Conservation (phyloP, 2,797 vertebrate genomes). For the Cheirogaleus major region DNA sequence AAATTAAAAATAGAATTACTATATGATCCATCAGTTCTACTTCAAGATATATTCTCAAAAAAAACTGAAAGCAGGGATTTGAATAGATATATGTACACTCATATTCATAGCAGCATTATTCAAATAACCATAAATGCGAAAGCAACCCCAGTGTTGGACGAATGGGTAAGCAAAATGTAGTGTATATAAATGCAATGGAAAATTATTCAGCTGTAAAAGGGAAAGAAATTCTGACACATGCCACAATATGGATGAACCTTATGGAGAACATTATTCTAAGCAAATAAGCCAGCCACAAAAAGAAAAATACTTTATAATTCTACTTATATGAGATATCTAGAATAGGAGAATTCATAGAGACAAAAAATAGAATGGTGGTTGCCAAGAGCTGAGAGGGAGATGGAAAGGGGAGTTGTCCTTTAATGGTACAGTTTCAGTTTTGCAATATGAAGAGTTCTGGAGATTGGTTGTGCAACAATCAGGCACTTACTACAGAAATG, state of each 20-base stretch:
- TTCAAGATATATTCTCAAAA: neutral
- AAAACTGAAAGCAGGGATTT: neutral
- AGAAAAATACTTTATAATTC: neutral
- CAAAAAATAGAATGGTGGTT: neutral
- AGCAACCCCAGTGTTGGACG: neutral
- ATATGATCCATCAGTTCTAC: neutral
- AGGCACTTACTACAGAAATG: neutral
- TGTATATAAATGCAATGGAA: no score
- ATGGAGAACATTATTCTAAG: neutral
- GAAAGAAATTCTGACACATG: neutral
- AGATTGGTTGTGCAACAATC: neutral
- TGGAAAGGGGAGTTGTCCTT: neutral
- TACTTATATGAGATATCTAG: neutral
- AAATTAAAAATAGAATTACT: neutral
- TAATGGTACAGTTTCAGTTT: neutral
- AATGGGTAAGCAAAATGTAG: neutral
- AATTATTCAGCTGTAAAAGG: neutral
- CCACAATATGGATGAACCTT: neutral
- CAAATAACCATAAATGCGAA: neutral
- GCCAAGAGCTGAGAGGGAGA: neutral
- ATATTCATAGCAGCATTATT: neutral
- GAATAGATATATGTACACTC: neutral
- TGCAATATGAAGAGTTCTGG: neutral
- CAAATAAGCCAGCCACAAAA: neutral
- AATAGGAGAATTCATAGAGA: neutral